These are phyloP conservation scores for Anabas testudineus DNA, from an alignment of 2,797 vertebrate genomes.

Conservation along the genomic window DNA sequence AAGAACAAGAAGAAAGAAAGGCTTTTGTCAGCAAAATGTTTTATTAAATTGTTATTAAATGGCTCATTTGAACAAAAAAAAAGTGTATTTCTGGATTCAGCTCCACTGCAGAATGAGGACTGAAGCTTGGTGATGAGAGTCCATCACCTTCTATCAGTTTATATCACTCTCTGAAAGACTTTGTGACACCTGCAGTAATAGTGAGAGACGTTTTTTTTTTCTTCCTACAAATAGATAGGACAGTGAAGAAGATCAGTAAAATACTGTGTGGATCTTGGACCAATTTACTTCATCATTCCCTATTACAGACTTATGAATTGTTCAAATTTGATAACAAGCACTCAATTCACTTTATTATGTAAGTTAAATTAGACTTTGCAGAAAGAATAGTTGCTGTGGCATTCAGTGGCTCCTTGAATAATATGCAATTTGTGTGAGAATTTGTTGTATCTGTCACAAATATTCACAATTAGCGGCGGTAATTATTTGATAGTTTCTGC, in stretches of 20 bases:
- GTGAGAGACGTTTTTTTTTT: conserved; percentile 84
- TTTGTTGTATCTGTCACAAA: conserved; percentile 99
- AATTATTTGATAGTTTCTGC: conserved; percentile 99
- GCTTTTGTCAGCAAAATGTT: conserved; percentile 33
- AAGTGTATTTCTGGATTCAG: conserved; percentile 17
- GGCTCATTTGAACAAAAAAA: conserved; percentile 31
- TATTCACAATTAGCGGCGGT: conserved; percentile 99
- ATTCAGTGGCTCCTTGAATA: conserved; percentile 93
- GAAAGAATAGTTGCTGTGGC: conserved; percentile 91
- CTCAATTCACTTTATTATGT: conserved; percentile 98
- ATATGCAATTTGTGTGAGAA: conserved; percentile 98
- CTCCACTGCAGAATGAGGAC: conserved; percentile 4
- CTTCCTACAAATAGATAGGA: conserved; percentile 87
- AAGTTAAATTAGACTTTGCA: conserved; percentile 96
- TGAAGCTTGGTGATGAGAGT: conserved; percentile 70
- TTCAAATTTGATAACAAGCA: conserved; percentile 99
- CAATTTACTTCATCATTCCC: conserved; percentile 99
- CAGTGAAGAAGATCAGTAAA: conserved; percentile 89
- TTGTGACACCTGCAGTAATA: conserved; percentile 85
- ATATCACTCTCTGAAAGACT: conserved; percentile 77
- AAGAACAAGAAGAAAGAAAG: conserved; percentile 19
- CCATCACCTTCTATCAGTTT: conserved; percentile 85
- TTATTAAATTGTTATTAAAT: conserved; percentile 54
- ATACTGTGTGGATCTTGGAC: conserved; percentile 93
- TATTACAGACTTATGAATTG: conserved; percentile 97